Evolutionary conservation across 1,140 invertebrate species (phyloP).

Genomic region (Drosophila ironensis): DNA sequence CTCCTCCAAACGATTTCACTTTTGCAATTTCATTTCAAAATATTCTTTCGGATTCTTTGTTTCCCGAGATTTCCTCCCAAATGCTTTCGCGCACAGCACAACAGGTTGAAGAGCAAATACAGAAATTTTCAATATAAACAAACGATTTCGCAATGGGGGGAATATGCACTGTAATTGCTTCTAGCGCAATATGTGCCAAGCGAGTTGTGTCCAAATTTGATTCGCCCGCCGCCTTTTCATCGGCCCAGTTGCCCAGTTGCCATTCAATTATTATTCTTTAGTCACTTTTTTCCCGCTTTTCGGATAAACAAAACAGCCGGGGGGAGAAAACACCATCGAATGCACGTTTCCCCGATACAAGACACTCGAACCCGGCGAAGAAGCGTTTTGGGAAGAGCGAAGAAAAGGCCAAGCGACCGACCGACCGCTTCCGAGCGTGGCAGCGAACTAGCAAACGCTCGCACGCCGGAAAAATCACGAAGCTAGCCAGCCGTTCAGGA

Average conservation of each 20-base stretch:
- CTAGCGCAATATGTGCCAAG: constrained; percentile 13
- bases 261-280: constrained; percentile 62
- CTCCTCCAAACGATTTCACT: constrained; percentile 18
- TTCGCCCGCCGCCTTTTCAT: constrained; percentile 20
- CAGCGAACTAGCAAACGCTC: constrained; percentile 49
- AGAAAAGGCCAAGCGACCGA: constrained; percentile 43
- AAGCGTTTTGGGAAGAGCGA: neutral
- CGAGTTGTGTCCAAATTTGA: constrained; percentile 23
- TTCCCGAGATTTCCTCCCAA: constrained; percentile 22
- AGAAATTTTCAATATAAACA: constrained; percentile 64
- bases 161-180: constrained; percentile 29
- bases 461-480: constrained; percentile 33
- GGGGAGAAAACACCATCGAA: constrained; percentile 28
- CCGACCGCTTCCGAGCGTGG: constrained; percentile 45
- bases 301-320: constrained; percentile 55
- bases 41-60: constrained; percentile 11
- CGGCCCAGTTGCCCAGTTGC: constrained; percentile 36
- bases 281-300: constrained; percentile 47
- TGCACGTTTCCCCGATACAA: constrained; percentile 52
- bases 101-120: constrained; percentile 35
- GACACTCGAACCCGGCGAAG: constrained; percentile 22
- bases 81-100: constrained; percentile 45
- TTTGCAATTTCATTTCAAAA: constrained; percentile 25
- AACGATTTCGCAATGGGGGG: constrained; percentile 65
- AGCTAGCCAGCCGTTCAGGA: constrained; percentile 18